Conservation (phyloP, 1,140 invertebrate genomes). For the Sycobia sp. region DNA sequence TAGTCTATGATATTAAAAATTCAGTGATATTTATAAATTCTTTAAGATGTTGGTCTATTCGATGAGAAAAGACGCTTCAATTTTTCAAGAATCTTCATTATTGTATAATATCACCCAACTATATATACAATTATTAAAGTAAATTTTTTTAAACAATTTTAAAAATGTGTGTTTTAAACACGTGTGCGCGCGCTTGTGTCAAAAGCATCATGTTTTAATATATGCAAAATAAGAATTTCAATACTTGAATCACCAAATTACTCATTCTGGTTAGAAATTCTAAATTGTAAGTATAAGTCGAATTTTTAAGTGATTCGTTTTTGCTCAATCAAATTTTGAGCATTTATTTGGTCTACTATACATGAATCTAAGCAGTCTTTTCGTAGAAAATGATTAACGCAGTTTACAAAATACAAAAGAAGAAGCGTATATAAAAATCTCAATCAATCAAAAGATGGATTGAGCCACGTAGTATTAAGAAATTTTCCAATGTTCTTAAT, state of each 20-base stretch:
- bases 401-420: conserved; percentile 45
- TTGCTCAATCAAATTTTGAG: conserved; percentile 7
- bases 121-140: too few relatives aligned
- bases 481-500: conserved; percentile 11
- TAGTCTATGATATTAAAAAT: conserved; percentile 18
- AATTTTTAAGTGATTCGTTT: conserved; percentile 27
- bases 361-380: conserved; percentile 45
- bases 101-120: too few relatives aligned
- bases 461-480: conserved; percentile 19
- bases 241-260: too few relatives aligned
- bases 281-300: too few relatives aligned
- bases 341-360: conserved; percentile 40
- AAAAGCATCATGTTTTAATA: too few relatives aligned
- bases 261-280: too few relatives aligned
- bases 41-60: conserved; percentile 1
- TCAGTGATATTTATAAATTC: background rate
- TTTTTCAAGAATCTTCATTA: conserved; percentile 3
- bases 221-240: too few relatives aligned
- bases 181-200: too few relatives aligned
- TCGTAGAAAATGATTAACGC: conserved; percentile 56
- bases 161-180: too few relatives aligned
- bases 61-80: conserved; percentile 9
- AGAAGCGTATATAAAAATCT: conserved; percentile 51
- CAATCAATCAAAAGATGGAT: conserved; percentile 20
- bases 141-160: too few relatives aligned